A percentile compares a stretch with the other conserved stretches of the same genome.
These are phyloP conservation scores for Atta colombica DNA, from an alignment of 1,140 invertebrate species.

Conservation along the genomic window DNA sequence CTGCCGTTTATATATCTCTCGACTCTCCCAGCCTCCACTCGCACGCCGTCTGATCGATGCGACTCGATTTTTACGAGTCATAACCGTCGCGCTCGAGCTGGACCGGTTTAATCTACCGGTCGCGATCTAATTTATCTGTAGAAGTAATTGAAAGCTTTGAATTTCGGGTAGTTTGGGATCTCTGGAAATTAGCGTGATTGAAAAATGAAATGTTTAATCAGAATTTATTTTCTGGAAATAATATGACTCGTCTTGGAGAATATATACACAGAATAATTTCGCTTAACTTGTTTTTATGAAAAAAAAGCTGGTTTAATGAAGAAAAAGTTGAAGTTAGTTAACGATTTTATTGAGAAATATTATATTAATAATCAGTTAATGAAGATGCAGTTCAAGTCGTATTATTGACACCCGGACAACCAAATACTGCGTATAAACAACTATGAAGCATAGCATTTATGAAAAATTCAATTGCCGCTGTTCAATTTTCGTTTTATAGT, in stretches of 20 bases:
- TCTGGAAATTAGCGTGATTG: slow-evolving; percentile 21
- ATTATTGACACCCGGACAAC: not conserved
- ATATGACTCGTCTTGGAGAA: not conserved
- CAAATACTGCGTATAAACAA: not conserved
- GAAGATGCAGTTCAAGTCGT: not conserved
- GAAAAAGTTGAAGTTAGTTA: not conserved
- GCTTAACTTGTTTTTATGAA: not conserved
- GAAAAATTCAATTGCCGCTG: not conserved
- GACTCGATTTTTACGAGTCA: slow-evolving; percentile 65
- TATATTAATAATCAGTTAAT: not conserved
- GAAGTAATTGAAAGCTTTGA: slow-evolving; percentile 50
- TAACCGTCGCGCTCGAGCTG: slow-evolving; percentile 53
- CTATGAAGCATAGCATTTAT: not conserved
- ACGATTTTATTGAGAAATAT: not conserved
- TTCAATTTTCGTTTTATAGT: slow-evolving; percentile 20
- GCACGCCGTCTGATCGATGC: slow-evolving; percentile 47
- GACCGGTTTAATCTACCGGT: slow-evolving; percentile 57
- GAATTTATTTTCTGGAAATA: not conserved
- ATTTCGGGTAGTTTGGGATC: slow-evolving; percentile 4
- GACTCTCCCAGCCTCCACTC: not conserved
- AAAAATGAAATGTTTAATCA: slow-evolving; percentile 6
- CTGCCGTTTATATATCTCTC: slow-evolving; percentile 33
- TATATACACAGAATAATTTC: not conserved
- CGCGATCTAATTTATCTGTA: slow-evolving; percentile 62
- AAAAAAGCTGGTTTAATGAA: not conserved